These are phyloP conservation scores for Diaprepes abbreviatus DNA, from an alignment of 2,888 invertebrate genomes.

Conservation along the genomic window DNA sequence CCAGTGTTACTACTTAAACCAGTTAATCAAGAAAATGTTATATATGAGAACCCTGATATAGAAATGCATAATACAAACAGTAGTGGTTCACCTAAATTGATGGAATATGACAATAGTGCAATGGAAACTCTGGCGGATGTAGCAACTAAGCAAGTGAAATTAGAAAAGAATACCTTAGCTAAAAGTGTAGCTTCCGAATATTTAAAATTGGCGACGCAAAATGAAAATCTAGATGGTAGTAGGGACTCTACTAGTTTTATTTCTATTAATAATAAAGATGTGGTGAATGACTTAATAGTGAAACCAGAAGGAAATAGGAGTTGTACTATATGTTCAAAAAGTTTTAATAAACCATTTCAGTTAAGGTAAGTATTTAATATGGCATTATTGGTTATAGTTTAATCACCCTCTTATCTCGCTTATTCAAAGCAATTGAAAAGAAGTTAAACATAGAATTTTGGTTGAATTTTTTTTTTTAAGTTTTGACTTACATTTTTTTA, in stretches of 20 bases:
- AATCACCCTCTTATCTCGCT: too few species aligned
- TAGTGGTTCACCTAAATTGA: slow-evolving; percentile 35
- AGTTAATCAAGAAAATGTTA: slow-evolving; percentile 8
- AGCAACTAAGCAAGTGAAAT: slow-evolving; percentile 66
- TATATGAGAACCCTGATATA: slow-evolving; percentile 16
- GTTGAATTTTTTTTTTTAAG: too few species aligned
- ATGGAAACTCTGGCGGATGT: slow-evolving; percentile 68
- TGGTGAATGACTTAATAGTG: slow-evolving; percentile 65
- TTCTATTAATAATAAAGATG: slow-evolving; percentile 55
- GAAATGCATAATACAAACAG: slow-evolving; percentile 42
- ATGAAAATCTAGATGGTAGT: slow-evolving; percentile 56
- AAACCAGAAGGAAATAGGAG: slow-evolving; percentile 67
- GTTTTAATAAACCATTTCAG: slow-evolving; percentile 92
- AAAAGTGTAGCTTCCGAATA: slow-evolving; percentile 78
- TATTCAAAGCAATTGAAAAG: too few species aligned
- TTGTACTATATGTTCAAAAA: slow-evolving; percentile 85
- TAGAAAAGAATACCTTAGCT: slow-evolving; percentile 69
- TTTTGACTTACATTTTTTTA: too few species aligned
- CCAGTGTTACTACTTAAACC: slow-evolving; percentile 28
- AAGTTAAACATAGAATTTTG: too few species aligned
- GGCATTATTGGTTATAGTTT: too few species aligned
- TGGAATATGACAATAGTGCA: slow-evolving; percentile 66
- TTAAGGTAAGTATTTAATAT: slow-evolving; percentile 71
- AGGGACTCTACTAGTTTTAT: slow-evolving; percentile 51
- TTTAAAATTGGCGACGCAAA: slow-evolving; percentile 73